phyloP scores from a whole-genome alignment of 2,797 vertebrate genomes.

The Argya squamiceps region DNA sequence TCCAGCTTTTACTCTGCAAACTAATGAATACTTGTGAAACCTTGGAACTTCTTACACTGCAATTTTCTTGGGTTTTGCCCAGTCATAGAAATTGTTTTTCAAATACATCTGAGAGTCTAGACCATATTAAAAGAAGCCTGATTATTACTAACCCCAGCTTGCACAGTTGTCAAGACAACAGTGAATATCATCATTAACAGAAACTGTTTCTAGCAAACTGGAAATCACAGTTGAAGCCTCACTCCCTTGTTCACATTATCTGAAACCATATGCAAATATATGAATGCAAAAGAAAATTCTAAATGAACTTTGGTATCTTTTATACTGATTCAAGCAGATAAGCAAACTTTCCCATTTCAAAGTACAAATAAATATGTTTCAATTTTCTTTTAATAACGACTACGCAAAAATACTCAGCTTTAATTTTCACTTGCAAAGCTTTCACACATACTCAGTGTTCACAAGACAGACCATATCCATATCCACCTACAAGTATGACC shows the following conservation, averaged over 20 bases:
- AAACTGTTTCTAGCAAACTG: not conserved
- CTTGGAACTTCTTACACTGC: not conserved
- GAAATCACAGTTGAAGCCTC: constrained; percentile 30
- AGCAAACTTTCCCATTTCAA: not conserved
- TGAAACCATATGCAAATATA: not conserved
- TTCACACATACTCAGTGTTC: not conserved
- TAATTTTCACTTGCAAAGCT: constrained; percentile 1
- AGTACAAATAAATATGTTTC: not conserved
- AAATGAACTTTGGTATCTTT: not conserved
- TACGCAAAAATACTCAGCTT: not conserved
- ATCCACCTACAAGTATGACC: not conserved
- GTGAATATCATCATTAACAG: constrained; percentile 44
- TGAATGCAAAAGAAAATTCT: not conserved
- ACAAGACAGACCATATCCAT: not conserved
- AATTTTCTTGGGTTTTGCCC: constrained; percentile 12
- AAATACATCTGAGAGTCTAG: constrained; percentile 39
- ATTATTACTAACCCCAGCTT: constrained; percentile 47
- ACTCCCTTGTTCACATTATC: not conserved
- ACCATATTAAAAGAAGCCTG: constrained; percentile 33
- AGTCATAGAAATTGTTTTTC: constrained; percentile 18
- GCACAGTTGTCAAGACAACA: constrained; percentile 57
- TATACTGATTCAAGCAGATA: not conserved
- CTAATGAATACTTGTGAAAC: not conserved
- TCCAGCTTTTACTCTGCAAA: not conserved
- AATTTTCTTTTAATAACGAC: not conserved